These are phyloP conservation scores for Danio aesculapii DNA, from an alignment of 2,797 vertebrate species.

Conservation along the genomic window DNA sequence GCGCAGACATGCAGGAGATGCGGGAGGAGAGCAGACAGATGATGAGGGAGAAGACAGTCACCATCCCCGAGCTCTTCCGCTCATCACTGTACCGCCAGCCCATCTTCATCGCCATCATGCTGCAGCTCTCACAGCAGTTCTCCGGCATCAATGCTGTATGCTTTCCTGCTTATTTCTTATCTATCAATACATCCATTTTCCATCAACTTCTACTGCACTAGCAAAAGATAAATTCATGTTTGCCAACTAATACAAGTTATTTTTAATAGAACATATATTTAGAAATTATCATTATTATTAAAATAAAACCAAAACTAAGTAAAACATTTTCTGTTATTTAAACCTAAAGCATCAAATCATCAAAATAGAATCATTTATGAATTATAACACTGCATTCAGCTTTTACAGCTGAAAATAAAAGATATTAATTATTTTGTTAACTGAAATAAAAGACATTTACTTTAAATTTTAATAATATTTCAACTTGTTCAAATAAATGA, in stretches of 20 bases:
- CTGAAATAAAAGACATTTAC: no score
- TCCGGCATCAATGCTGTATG: conserved; percentile 90
- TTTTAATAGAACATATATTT: no score
- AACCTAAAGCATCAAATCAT: no score
- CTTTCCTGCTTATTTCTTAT: conserved; percentile 9
- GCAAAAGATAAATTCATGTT: not conserved
- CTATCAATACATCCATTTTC: not conserved
- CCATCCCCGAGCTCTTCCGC: conserved; percentile 87
- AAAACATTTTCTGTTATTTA: no score
- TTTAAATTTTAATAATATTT: no score
- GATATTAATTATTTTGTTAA: no score
- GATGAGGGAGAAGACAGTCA: conserved; percentile 90
- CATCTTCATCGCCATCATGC: conserved; percentile 84
- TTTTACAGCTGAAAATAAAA: no score
- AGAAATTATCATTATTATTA: not conserved
- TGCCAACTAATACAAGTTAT: not conserved
- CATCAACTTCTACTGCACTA: not conserved
- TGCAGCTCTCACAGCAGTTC: conserved; percentile 90
- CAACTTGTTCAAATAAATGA: no score
- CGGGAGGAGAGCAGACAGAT: conserved; percentile 90
- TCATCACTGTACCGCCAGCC: conserved; percentile 87
- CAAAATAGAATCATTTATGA: no score
- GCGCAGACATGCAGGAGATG: conserved; percentile 88
- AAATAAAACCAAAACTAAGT: not conserved
- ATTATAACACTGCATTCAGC: no score